Percentiles rank a stretch among this genome's conserved stretches.
Conservation (phyloP, 2,888 invertebrate species). For the Strigamia maritima region DNA sequence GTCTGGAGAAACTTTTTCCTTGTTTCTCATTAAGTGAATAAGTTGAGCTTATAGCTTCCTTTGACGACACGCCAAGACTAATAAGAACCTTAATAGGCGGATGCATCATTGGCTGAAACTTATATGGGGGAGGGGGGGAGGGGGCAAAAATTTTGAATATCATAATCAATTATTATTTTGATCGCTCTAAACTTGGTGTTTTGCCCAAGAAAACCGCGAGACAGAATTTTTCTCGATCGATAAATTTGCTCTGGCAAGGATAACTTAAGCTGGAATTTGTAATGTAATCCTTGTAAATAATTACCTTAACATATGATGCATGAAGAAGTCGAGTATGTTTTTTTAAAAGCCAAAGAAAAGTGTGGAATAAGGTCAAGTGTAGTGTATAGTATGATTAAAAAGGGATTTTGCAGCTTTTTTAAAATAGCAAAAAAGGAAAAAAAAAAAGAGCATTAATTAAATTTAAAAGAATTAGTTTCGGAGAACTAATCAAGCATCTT, state of each 20-base stretch:
- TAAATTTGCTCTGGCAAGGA: not conserved
- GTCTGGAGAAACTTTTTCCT: too few relatives aligned
- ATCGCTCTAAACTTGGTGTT: not conserved
- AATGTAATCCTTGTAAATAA: not conserved
- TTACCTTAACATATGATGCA: not conserved
- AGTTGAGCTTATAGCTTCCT: not conserved
- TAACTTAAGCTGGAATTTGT: constrained; percentile 1
- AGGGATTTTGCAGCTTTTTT: not conserved
- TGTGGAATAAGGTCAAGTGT: not conserved
- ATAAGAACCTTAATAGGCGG: not conserved
- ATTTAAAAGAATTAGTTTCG: too few relatives aligned
- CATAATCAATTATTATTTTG: not conserved
- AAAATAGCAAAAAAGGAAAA: too few relatives aligned
- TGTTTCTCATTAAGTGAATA: not conserved
- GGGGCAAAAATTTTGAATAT: not conserved
- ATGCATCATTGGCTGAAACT: not conserved
- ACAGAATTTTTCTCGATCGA: constrained; percentile 1
- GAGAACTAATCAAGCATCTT: too few relatives aligned
- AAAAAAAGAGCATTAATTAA: too few relatives aligned
- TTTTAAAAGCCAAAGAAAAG: not conserved
- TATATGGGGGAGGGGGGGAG: not conserved
- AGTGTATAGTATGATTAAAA: not conserved
- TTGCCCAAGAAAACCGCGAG: not conserved
- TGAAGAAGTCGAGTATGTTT: not conserved
- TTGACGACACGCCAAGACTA: not conserved